A percentile compares a stretch with the other conserved stretches of the same genome.
phyloP scores from a whole-genome alignment of 2,797 vertebrate genomes.

The Megalops cyprinoides region DNA sequence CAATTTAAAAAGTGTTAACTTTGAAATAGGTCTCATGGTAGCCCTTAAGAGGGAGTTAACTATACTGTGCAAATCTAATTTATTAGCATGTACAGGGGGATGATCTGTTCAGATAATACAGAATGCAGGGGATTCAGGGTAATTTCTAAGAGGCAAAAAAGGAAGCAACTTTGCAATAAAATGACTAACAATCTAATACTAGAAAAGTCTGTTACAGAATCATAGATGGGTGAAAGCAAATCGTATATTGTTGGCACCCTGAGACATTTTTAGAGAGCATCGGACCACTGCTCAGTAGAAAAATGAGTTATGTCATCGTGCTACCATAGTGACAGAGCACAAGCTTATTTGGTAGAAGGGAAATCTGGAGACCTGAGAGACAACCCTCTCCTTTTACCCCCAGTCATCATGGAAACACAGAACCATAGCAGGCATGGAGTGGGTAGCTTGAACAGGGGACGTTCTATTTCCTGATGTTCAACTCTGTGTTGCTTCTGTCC shows the following conservation, averaged over 20 bases:
- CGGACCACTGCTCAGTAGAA: constrained; percentile 61
- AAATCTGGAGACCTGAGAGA: constrained; percentile 6
- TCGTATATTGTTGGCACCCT: constrained; percentile 76
- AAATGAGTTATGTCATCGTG: background rate
- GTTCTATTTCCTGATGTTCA: background rate
- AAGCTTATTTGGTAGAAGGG: constrained; percentile 17
- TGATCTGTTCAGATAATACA: constrained; percentile 15
- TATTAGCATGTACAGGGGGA: background rate
- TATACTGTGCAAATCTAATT: constrained; percentile 32
- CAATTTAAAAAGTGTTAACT: constrained; percentile 10
- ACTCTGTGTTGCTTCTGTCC: background rate
- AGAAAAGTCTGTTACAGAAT: constrained; percentile 75
- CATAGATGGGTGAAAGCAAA: constrained; percentile 68
- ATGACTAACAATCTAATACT: background rate
- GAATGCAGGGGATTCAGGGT: background rate
- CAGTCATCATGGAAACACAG: too few relatives aligned
- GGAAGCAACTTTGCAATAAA: background rate
- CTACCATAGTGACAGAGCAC: background rate
- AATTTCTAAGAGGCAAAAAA: background rate
- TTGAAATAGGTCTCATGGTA: background rate
- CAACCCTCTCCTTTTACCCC: constrained; percentile 8
- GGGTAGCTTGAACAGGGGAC: background rate
- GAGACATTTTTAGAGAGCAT: constrained; percentile 72
- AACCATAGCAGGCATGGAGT: too few relatives aligned
- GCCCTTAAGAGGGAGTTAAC: constrained; percentile 31